Conservation (phyloP, 37 sponge, comb jelly and placozoan species). For the Cliona cf. orientalis region DNA sequence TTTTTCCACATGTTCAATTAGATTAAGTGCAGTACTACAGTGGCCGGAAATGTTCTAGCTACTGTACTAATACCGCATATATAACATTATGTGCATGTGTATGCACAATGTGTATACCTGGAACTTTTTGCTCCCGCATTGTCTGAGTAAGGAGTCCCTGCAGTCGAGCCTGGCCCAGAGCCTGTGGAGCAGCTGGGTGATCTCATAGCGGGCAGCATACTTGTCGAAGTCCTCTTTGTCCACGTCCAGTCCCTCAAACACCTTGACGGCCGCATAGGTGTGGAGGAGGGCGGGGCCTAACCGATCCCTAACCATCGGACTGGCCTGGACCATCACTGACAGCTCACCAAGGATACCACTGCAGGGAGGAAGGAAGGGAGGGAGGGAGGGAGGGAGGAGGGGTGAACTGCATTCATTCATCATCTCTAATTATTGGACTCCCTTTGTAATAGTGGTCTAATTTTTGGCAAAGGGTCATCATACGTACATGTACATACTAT, state of each 20-base stretch:
- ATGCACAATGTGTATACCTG: slow-evolving; percentile 16
- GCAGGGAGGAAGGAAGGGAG: neutral
- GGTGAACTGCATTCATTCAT: neutral
- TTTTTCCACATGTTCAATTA: too few relatives aligned
- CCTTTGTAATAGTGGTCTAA: too few relatives aligned
- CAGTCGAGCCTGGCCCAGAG: slow-evolving; percentile 71
- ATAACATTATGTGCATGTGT: too few relatives aligned
- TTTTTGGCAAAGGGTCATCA: too few relatives aligned
- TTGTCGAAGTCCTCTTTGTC: slow-evolving; percentile 94
- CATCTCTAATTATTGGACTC: too few relatives aligned
- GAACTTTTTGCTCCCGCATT: slow-evolving; percentile 40
- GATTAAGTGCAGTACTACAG: too few relatives aligned
- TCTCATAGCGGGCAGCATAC: slow-evolving; percentile 76
- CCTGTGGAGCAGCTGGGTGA: slow-evolving; percentile 58
- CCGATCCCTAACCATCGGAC: slow-evolving; percentile 69
- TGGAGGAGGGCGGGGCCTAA: slow-evolving; percentile 87
- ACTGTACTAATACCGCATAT: too few relatives aligned
- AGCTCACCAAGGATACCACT: slow-evolving; percentile 73
- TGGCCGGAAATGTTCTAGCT: too few relatives aligned
- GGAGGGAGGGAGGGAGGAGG: slow-evolving; percentile 3
- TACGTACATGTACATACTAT: neutral
- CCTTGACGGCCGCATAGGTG: slow-evolving; percentile 82
- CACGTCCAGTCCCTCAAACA: slow-evolving; percentile 90
- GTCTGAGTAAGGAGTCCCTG: slow-evolving; percentile 33
- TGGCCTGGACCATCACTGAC: slow-evolving; percentile 76